A percentile compares a stretch with the other conserved stretches of the same genome.
Conservation (phyloP, 2,888 invertebrate species). For the Chydorus sphaericus region DNA sequence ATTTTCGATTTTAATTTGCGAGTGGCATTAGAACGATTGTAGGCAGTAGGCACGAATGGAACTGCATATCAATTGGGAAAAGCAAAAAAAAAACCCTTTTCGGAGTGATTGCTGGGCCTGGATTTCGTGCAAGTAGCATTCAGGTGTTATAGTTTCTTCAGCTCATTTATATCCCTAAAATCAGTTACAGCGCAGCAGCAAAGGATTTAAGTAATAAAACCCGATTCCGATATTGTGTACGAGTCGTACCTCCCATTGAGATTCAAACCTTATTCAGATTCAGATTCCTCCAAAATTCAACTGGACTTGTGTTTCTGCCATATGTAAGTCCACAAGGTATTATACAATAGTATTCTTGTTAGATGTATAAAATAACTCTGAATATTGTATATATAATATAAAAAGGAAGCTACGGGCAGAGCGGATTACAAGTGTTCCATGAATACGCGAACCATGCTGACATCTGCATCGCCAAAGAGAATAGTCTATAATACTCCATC, state of each 20-base stretch:
- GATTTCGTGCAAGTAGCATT: slow-evolving; percentile 51
- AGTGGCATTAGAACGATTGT: no score
- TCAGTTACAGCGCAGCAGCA: slow-evolving; percentile 62
- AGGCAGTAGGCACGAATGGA: no score
- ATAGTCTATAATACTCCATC: no score
- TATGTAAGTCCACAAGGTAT: no score
- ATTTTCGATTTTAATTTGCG: no score
- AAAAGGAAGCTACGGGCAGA: slow-evolving; percentile 60
- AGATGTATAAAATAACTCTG: no score
- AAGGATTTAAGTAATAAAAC: slow-evolving; percentile 58
- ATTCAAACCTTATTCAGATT: slow-evolving; percentile 56
- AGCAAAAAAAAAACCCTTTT: no score
- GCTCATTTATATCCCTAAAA: slow-evolving; percentile 40
- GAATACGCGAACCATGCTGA: slow-evolving; percentile 47
- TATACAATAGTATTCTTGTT: no score
- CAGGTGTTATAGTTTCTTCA: slow-evolving; percentile 63
- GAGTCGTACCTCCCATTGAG: slow-evolving; percentile 62
- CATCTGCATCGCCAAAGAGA: slow-evolving; percentile 55
- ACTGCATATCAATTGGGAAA: no score
- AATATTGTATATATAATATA: no score
- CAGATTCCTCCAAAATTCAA: slow-evolving; percentile 49
- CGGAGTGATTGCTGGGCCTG: no score
- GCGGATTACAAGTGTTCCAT: slow-evolving; percentile 57
- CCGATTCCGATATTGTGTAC: slow-evolving; percentile 56
- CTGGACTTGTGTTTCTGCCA: slow-evolving; percentile 64